Conservation (phyloP, 92 coral and sea anemone genomes). For the Blastomussa wellsi region DNA sequence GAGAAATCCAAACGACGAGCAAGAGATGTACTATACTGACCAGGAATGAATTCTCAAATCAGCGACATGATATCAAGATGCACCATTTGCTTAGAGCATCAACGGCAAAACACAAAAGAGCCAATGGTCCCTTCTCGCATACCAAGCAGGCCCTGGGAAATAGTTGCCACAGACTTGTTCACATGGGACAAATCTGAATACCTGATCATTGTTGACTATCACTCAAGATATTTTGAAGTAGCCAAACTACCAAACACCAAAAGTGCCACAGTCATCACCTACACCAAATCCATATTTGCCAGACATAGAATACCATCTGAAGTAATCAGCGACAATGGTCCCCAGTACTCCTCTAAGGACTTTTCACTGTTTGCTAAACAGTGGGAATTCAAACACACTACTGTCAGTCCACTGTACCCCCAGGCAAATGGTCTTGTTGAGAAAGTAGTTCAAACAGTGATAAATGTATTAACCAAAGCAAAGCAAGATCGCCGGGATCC, state of each 20-base stretch:
- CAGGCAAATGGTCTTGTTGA: slow-evolving; percentile 37
- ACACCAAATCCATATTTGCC: slow-evolving; percentile 57
- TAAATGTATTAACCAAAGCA: slow-evolving; percentile 36
- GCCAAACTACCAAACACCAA: slow-evolving; percentile 46
- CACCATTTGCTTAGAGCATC: slow-evolving; percentile 54
- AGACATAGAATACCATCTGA: slow-evolving; percentile 67
- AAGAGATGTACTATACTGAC: slow-evolving; percentile 46
- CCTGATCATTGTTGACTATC: slow-evolving; percentile 54
- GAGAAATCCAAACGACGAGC: slow-evolving; percentile 63
- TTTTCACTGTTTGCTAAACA: slow-evolving; percentile 33
- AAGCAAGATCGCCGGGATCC: slow-evolving; percentile 57
- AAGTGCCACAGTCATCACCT: slow-evolving; percentile 47
- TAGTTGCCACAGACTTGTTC: slow-evolving; percentile 65
- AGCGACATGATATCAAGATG: slow-evolving; percentile 54
- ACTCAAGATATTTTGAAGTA: slow-evolving; percentile 43
- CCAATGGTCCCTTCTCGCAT: slow-evolving; percentile 53
- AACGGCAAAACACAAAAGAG: slow-evolving; percentile 52
- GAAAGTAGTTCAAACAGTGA: slow-evolving; percentile 26
- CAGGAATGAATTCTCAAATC: slow-evolving; percentile 52
- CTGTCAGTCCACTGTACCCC: slow-evolving; percentile 39
- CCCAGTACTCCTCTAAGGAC: slow-evolving; percentile 36
- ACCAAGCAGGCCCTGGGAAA: slow-evolving; percentile 59
- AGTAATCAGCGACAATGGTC: slow-evolving; percentile 61
- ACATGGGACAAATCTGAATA: slow-evolving; percentile 58
- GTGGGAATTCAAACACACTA: slow-evolving; percentile 50